Conservation (phyloP, 2,797 vertebrate genomes). For the Phoxinus dragarum region DNA sequence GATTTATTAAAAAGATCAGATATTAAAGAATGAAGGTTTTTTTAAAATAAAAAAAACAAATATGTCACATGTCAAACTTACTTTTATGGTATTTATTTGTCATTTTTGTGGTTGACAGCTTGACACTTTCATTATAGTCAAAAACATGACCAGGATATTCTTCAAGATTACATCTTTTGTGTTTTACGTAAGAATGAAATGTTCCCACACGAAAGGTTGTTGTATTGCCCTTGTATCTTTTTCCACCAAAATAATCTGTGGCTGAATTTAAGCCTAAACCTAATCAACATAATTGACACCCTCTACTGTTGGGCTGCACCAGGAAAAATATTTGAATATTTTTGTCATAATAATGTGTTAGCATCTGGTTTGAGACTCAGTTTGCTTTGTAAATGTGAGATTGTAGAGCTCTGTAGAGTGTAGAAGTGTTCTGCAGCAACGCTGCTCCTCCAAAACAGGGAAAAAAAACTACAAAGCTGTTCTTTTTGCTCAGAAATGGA, state of each 20-base stretch:
- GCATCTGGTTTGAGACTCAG: constrained; percentile 35
- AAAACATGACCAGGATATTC: not conserved
- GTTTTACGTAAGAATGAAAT: not conserved
- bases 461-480: constrained; percentile 62
- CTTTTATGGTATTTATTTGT: not conserved
- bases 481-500: constrained; percentile 60
- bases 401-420: constrained; percentile 36
- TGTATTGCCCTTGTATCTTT: not conserved
- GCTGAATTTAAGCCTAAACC: constrained; percentile 13
- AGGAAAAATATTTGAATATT: not conserved
- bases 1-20: not conserved
- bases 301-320: not conserved
- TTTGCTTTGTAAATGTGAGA: constrained; percentile 44
- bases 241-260: not conserved
- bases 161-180: not conserved
- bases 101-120: not conserved
- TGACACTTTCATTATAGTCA: not conserved
- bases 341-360: constrained; percentile 13
- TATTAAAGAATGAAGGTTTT: not conserved
- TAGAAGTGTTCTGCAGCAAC: constrained; percentile 43
- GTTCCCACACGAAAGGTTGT: not conserved
- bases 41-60: not conserved
- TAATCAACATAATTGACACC: constrained; percentile 15
- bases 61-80: not conserved
- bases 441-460: constrained; percentile 39